Percentiles rank a stretch among this genome's conserved stretches.
phyloP scores from a whole-genome alignment of 2,888 invertebrate genomes.

The Habroteleia sp. region DNA sequence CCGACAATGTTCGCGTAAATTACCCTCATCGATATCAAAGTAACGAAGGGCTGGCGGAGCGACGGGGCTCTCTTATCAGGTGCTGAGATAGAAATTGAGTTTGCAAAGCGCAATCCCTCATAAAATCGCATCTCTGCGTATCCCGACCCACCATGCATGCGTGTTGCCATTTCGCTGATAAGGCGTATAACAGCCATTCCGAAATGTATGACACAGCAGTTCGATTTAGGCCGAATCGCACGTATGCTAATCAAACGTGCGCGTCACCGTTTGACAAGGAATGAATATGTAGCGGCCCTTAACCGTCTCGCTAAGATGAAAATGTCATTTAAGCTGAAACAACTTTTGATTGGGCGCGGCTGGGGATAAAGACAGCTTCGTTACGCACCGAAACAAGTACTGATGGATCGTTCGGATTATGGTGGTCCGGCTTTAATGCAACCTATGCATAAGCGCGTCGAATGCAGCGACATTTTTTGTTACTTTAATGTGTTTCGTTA shows the following conservation, averaged over 20 bases:
- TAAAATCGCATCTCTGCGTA: slow-evolving; percentile 60
- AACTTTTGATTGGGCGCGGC: slow-evolving; percentile 33
- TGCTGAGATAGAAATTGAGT: slow-evolving; percentile 72
- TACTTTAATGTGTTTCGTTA: too few relatives aligned
- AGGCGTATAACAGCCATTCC: slow-evolving; percentile 54
- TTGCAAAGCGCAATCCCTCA: slow-evolving; percentile 69
- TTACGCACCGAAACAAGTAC: slow-evolving; percentile 18
- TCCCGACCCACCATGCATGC: slow-evolving; percentile 27
- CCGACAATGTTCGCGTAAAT: slow-evolving; percentile 79
- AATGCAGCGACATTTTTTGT: too few relatives aligned
- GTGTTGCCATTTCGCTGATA: slow-evolving; percentile 57
- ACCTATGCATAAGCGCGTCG: neutral
- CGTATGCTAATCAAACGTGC: slow-evolving; percentile 57
- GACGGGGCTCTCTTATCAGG: slow-evolving; percentile 70
- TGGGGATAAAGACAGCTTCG: slow-evolving; percentile 20
- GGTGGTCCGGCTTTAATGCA: neutral
- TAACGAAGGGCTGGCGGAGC: slow-evolving; percentile 68
- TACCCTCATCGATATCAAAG: slow-evolving; percentile 80
- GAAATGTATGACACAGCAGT: slow-evolving; percentile 56
- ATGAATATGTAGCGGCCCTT: slow-evolving; percentile 46
- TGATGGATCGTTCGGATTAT: slow-evolving; percentile 34
- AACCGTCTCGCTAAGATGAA: slow-evolving; percentile 41
- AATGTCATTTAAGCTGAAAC: slow-evolving; percentile 32
- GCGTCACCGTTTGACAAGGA: slow-evolving; percentile 19
- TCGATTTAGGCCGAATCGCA: slow-evolving; percentile 53